phyloP scores from a whole-genome alignment of 2,113 vertebrate species.

The Gadus chalcogrammus region DNA sequence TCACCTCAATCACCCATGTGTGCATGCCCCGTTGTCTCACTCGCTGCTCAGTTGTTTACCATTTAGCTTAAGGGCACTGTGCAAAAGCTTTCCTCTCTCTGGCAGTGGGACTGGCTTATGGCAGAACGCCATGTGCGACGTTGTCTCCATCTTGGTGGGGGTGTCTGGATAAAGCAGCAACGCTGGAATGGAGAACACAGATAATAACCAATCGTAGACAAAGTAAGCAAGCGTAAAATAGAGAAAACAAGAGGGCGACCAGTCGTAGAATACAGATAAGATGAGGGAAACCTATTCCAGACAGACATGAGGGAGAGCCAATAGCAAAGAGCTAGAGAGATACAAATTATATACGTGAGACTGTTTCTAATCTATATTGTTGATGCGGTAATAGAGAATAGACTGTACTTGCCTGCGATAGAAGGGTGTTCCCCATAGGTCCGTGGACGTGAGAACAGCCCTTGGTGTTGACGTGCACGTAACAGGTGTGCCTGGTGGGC shows the following conservation, averaged over 20 bases:
- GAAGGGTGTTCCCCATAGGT: constrained; percentile 57
- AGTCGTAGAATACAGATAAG: too few species aligned
- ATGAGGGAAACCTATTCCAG: too few species aligned
- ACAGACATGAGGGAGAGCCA: too few species aligned
- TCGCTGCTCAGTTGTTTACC: too few species aligned
- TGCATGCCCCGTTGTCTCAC: too few species aligned
- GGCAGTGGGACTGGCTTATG: constrained; percentile 41
- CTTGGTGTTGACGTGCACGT: constrained; percentile 10
- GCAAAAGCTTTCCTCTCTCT: constrained; percentile 36
- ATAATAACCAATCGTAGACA: too few species aligned
- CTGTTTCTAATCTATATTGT: background rate
- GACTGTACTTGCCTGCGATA: constrained; percentile 62
- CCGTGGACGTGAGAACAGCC: constrained; percentile 38
- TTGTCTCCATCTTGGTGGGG: constrained; percentile 65
- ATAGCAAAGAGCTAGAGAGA: too few species aligned
- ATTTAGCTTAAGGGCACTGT: too few species aligned
- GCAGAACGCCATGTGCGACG: constrained; percentile 55
- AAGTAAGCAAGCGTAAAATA: too few species aligned
- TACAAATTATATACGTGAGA: background rate
- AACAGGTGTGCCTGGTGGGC: constrained; percentile 12
- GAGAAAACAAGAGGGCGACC: too few species aligned
- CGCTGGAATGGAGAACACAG: constrained; percentile 38
- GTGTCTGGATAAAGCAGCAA: constrained; percentile 71
- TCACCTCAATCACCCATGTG: too few species aligned
- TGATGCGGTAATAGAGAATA: background rate